Evolutionary conservation across 2,113 vertebrate genomes (phyloP), one percentile per base, ranked within the genome.

Genomic region (Choloepus hoffmanni): DNA sequence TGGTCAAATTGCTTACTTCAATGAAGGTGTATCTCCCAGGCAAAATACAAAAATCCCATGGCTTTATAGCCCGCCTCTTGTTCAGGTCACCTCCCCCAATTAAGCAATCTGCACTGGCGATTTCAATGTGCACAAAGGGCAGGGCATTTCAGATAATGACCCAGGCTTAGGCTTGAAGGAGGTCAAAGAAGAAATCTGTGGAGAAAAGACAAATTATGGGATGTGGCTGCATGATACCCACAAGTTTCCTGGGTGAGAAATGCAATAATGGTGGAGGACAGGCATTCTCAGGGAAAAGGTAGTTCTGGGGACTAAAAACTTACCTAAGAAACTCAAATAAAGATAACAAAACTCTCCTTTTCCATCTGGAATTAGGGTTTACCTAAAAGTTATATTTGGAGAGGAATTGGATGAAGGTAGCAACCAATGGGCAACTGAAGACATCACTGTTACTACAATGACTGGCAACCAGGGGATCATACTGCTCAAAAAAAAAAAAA

Each of bases 81-180:
- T n/a, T 90, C 63, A 8, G 50, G 85, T 74, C 24, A 45, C 24
- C 76, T 45, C 19, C 68, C 85, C 48, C 40, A 18, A 14, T 24
- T 23, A 94, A 90, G 74, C 43, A 77, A 96, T 92, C 10, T 50
- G 45, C 21, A 15, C 73, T 16, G 45, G 73, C 48, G 14, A 28
- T 50, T 76, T 40, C 24, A 26, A 16, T 18, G 63, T 58, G 93
- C 83, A 58, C 90, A 85, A 95, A 98, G 94, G 89, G 50, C 90
- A 10, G 60, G 87, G 82, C 89, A 62, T 83, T 76, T 74, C 84
- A 18, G 23, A 91, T 78, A 87, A 79, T 0, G 24, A 68, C 55
- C 14, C 45, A n/a, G 53, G 4, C 4, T 7, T 2, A n/a, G 55
- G 58, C 14, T 7, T 0, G 12, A 3, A 83, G 58, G 77, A 83